These are phyloP conservation scores for Cerastis rubricosa DNA, from an alignment of 2,888 invertebrate genomes.

Conservation along the genomic window DNA sequence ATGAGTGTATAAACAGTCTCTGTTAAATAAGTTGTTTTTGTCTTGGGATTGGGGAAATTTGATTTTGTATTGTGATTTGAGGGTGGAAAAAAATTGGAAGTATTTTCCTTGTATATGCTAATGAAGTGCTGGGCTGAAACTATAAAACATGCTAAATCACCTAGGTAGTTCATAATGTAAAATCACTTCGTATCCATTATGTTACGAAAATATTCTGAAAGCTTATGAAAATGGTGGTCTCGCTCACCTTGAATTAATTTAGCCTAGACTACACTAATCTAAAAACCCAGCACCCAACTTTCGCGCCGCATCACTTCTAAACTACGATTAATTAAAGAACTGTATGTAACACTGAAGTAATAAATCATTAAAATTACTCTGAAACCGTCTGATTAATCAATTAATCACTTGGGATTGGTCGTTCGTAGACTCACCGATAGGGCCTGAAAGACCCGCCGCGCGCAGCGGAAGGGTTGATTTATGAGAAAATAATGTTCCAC, in stretches of 20 bases:
- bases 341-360: constrained; percentile 70
- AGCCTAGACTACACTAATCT: constrained; percentile 11
- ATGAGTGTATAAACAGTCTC: constrained; percentile 54
- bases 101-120: background rate
- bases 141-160: constrained; percentile 8
- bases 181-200: constrained; percentile 15
- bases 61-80: constrained; percentile 45
- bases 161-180: background rate
- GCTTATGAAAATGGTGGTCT: background rate
- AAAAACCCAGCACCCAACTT: constrained; percentile 38
- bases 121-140: background rate
- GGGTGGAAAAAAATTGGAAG: background rate
- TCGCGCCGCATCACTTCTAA: constrained; percentile 58
- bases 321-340: constrained; percentile 66
- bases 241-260: constrained; percentile 10
- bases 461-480: constrained; percentile 85
- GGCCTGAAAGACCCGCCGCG: constrained; percentile 74
- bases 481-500: constrained; percentile 87
- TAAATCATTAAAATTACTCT: constrained; percentile 88
- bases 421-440: constrained; percentile 81
- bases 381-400: constrained; percentile 86
- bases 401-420: constrained; percentile 87
- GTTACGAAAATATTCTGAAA: background rate
- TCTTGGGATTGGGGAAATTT: constrained; percentile 49
- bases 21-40: constrained; percentile 59